These are phyloP conservation scores for Rhyacichthys aspro DNA, from an alignment of 2,797 vertebrate species.

Conservation along the genomic window DNA sequence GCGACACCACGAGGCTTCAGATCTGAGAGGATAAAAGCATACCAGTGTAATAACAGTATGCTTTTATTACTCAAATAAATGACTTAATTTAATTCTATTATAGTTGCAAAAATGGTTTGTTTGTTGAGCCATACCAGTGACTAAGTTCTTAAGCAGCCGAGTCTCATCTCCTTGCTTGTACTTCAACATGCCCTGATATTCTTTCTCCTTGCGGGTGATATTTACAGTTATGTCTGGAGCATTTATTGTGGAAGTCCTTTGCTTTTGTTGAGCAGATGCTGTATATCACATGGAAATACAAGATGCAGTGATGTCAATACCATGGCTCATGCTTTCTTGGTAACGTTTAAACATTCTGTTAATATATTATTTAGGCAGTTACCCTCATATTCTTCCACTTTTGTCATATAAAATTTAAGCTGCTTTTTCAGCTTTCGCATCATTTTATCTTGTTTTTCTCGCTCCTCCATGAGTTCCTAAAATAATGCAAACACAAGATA, in stretches of 20 bases:
- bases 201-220: constrained; percentile 93
- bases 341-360: not conserved
- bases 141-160: constrained; percentile 89
- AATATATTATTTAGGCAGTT: constrained; percentile 26
- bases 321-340: not conserved
- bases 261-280: constrained; percentile 78
- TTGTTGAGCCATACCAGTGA: constrained; percentile 81
- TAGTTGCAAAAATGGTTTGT: not conserved
- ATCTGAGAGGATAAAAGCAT: constrained; percentile 74
- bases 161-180: constrained; percentile 90
- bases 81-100: not conserved
- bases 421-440: constrained; percentile 94
- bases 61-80: not conserved
- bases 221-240: constrained; percentile 84
- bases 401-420: constrained; percentile 89
- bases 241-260: constrained; percentile 75
- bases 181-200: constrained; percentile 95
- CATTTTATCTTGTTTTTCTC: constrained; percentile 93
- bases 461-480: constrained; percentile 92
- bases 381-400: constrained; percentile 92
- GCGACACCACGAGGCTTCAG: constrained; percentile 93
- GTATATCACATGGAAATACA: constrained; percentile 15
- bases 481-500: constrained; percentile 14
- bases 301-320: not conserved
- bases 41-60: constrained; percentile 2